Conservation (phyloP, 2,888 invertebrate genomes). For the Scotopteryx bipunctaria region DNA sequence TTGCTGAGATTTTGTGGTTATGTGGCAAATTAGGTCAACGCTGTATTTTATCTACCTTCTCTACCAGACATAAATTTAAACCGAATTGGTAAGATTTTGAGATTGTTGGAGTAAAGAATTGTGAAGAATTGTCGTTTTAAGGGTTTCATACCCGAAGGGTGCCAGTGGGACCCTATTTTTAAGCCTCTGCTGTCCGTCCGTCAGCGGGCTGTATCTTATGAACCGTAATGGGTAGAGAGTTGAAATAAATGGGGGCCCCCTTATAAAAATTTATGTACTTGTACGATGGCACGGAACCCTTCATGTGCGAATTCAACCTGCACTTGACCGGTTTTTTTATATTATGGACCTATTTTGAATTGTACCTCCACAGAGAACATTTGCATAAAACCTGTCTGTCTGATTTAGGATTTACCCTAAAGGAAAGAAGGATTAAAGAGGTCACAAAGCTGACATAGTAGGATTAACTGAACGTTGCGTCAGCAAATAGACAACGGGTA, state of each 20-base stretch:
- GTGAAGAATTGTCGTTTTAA: too few relatives aligned
- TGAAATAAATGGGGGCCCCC: too few relatives aligned
- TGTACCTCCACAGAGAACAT: slow-evolving; percentile 33
- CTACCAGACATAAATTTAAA: neutral
- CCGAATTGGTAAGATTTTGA: neutral
- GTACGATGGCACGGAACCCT: too few relatives aligned
- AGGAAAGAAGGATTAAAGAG: slow-evolving; percentile 75
- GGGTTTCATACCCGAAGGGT: too few relatives aligned
- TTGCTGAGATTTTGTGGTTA: slow-evolving; percentile 34
- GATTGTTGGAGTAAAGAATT: neutral
- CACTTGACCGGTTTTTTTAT: too few relatives aligned
- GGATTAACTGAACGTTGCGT: slow-evolving; percentile 69
- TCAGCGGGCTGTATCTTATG: too few relatives aligned
- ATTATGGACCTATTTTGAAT: too few relatives aligned
- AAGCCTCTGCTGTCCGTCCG: too few relatives aligned
- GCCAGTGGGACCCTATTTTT: too few relatives aligned
- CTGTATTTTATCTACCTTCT: neutral
- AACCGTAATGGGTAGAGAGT: too few relatives aligned
- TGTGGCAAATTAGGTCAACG: slow-evolving; percentile 12
- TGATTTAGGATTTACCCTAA: slow-evolving; percentile 59
- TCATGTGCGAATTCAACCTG: too few relatives aligned
- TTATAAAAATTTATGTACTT: too few relatives aligned
- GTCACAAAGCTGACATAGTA: slow-evolving; percentile 74
- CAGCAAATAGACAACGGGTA: slow-evolving; percentile 54
- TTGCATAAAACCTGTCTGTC: slow-evolving; percentile 60